phyloP scores from a whole-genome alignment of 2,113 vertebrate genomes.

The Tachycineta bicolor region DNA sequence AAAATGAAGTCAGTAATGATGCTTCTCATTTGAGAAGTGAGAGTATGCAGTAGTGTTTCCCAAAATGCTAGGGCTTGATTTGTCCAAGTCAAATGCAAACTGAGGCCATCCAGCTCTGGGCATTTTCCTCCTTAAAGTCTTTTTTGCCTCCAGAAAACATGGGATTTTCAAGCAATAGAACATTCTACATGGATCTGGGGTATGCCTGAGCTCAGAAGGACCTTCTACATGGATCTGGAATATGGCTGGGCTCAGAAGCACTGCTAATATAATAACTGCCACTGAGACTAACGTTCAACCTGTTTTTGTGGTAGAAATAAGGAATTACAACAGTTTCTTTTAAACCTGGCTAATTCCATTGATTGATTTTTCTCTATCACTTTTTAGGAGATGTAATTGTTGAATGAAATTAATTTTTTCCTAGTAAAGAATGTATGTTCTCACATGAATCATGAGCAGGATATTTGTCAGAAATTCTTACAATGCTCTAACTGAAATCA shows the following conservation, averaged over 20 bases:
- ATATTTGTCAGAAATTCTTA: neutral
- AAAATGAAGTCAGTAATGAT: neutral
- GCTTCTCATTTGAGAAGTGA: neutral
- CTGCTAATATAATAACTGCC: neutral
- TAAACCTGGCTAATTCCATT: neutral
- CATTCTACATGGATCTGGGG: neutral
- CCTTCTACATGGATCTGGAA: neutral
- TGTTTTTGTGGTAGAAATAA: neutral
- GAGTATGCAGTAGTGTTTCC: neutral
- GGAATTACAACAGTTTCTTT: neutral
- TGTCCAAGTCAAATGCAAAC: neutral
- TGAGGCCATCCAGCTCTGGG: neutral
- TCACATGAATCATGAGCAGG: neutral
- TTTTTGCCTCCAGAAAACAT: neutral
- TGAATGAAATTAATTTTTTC: neutral
- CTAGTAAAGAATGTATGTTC: neutral
- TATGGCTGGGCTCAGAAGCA: neutral
- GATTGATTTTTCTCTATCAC: neutral
- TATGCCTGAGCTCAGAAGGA: neutral
- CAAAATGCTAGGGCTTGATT: neutral
- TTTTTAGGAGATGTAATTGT: neutral
- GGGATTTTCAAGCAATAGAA: rapidly evolving
- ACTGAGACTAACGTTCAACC: neutral
- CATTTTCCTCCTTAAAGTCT: neutral
- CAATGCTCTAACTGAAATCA: neutral